These are phyloP conservation scores for Papilio elwesi DNA, from an alignment of 2,888 invertebrate genomes.

Conservation along the genomic window DNA sequence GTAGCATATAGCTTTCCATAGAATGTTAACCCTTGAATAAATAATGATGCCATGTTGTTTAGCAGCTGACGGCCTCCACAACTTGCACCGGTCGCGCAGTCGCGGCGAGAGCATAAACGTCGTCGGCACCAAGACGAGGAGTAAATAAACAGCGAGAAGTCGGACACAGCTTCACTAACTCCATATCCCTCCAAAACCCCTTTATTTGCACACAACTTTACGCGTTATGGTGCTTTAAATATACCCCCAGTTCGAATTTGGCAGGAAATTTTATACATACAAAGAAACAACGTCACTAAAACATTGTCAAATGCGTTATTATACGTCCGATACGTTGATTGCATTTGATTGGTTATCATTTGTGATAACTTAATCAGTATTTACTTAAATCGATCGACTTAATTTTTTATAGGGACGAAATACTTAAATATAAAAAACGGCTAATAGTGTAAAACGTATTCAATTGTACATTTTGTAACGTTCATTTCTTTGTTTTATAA, in stretches of 20 bases:
- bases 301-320: no score
- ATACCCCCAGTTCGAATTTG: neutral
- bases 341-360: no score
- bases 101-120: slow-evolving; percentile 92
- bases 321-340: no score
- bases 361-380: no score
- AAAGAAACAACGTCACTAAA: neutral
- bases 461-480: no score
- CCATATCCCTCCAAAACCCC: slow-evolving; percentile 42
- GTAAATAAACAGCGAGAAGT: slow-evolving; percentile 64
- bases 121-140: slow-evolving; percentile 84
- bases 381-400: neutral
- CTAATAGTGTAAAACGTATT: neutral
- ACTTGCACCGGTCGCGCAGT: slow-evolving; percentile 91
- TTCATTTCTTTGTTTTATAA: neutral
- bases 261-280: neutral
- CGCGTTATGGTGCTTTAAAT: slow-evolving; percentile 39
- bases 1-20: no score
- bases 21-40: no score
- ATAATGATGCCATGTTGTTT: neutral
- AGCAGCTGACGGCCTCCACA: slow-evolving; percentile 86
- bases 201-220: slow-evolving; percentile 59
- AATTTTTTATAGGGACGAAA: neutral
- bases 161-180: slow-evolving; percentile 38
- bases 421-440: no score